Conservation (phyloP, 2,888 invertebrate genomes). For the Autographa gamma region DNA sequence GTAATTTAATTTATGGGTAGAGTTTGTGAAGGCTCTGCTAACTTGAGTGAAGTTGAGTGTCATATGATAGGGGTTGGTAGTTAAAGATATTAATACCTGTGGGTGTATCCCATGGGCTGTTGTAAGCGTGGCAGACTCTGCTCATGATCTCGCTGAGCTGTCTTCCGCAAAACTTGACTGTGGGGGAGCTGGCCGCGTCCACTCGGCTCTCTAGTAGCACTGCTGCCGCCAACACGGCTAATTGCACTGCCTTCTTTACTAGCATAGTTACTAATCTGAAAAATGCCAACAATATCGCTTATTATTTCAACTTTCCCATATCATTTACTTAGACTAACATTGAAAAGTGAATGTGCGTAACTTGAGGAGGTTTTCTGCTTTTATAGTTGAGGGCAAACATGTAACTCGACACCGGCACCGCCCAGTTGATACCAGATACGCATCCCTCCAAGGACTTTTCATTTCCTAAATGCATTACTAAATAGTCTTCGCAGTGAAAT, state of each 20-base stretch:
- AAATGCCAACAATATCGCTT: slow-evolving; percentile 17
- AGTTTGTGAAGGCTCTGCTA: too few relatives aligned
- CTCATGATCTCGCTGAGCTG: slow-evolving; percentile 83
- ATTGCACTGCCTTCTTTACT: slow-evolving; percentile 71
- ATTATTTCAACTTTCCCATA: slow-evolving; percentile 19
- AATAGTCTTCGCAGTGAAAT: slow-evolving; percentile 67
- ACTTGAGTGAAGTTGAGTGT: too few relatives aligned
- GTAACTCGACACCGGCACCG: slow-evolving; percentile 79
- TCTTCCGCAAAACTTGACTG: slow-evolving; percentile 82
- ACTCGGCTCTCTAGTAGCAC: slow-evolving; percentile 70
- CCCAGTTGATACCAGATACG: slow-evolving; percentile 75
- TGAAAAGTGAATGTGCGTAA: slow-evolving; percentile 73
- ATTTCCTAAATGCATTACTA: slow-evolving; percentile 84
- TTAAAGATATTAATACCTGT: slow-evolving; percentile 67
- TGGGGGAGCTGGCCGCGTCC: slow-evolving; percentile 71
- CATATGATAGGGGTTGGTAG: background rate
- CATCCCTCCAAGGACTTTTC: slow-evolving; percentile 74
- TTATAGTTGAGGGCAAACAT: slow-evolving; percentile 83
- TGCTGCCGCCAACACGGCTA: slow-evolving; percentile 72
- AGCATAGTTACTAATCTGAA: slow-evolving; percentile 70
- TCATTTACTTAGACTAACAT: slow-evolving; percentile 15
- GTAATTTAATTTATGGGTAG: too few relatives aligned
- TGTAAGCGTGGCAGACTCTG: slow-evolving; percentile 82
- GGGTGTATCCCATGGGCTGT: slow-evolving; percentile 85
- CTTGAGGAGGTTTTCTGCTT: slow-evolving; percentile 76